Conservation (phyloP, 2,888 invertebrate species). For the Homarus gammarus region DNA sequence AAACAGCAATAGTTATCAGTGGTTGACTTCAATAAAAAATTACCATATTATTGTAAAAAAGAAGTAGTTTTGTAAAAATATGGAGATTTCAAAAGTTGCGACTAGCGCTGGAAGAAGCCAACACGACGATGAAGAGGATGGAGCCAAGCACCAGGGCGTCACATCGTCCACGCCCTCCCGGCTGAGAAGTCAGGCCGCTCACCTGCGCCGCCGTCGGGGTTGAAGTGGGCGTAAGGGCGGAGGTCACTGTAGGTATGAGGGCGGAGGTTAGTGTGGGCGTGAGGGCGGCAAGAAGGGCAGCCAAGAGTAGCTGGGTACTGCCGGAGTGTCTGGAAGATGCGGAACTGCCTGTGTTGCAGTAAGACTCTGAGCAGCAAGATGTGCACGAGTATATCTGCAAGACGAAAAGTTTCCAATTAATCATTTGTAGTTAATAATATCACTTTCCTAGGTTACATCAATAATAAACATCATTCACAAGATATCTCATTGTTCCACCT, state of each 20-base stretch:
- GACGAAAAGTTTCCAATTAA: no score
- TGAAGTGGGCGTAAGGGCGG: neutral
- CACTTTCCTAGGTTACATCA: no score
- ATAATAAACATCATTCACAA: no score
- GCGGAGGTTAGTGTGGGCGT: neutral
- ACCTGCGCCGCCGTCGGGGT: neutral
- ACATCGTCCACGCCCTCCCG: neutral
- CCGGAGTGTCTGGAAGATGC: slow-evolving; percentile 15
- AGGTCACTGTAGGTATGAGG: neutral
- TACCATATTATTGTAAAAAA: neutral
- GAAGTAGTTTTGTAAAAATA: neutral
- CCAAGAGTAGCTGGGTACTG: slow-evolving; percentile 1
- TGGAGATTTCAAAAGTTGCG: neutral
- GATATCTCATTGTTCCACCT: no score
- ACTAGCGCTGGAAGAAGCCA: neutral
- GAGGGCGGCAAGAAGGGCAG: slow-evolving; percentile 4
- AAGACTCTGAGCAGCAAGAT: slow-evolving; percentile 47
- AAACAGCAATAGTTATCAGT: neutral
- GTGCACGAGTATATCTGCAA: slow-evolving; percentile 49
- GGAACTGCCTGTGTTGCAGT: slow-evolving; percentile 50
- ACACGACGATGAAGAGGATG: neutral
- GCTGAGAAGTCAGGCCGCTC: neutral
- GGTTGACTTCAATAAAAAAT: neutral
- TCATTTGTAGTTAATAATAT: no score
- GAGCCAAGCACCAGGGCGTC: neutral